Conservation (phyloP, 2,113 vertebrate genomes). For the Manacus vitellinus region DNA sequence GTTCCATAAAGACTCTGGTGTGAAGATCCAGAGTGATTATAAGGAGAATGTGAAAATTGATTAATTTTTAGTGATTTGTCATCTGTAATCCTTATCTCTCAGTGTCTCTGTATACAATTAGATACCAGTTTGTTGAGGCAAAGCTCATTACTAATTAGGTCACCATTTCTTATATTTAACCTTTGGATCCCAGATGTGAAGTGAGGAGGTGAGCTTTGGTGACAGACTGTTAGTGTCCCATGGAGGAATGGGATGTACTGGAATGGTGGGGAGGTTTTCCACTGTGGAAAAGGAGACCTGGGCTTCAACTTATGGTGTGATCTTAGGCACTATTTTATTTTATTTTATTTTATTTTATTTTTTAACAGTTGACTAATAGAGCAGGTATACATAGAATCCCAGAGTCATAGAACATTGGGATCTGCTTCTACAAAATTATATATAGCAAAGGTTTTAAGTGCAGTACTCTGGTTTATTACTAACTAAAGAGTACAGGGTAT, state of each 20-base stretch:
- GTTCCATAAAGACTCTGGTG: not conserved
- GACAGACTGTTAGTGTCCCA: not conserved
- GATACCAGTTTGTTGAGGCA: not conserved
- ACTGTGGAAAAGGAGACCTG: not conserved
- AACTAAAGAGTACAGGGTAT: not conserved
- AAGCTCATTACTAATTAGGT: not conserved
- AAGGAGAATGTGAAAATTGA: not conserved
- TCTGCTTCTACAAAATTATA: not conserved
- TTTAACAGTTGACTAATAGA: not conserved
- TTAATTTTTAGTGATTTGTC: not conserved
- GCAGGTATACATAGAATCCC: not conserved
- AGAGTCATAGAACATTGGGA: not conserved
- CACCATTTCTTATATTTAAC: not conserved
- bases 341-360: not conserved
- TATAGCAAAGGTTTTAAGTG: not conserved
- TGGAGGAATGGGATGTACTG: not conserved
- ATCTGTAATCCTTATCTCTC: not conserved
- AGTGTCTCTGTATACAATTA: not conserved
- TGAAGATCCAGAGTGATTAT: not conserved
- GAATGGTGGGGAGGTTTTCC: not conserved
- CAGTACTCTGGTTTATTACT: not conserved
- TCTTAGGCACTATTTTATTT: not conserved
- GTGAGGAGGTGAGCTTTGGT: not conserved
- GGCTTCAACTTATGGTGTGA: not conserved
- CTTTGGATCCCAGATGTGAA: not conserved